Conservation (phyloP, 2,797 vertebrate genomes). For the Huso huso region DNA sequence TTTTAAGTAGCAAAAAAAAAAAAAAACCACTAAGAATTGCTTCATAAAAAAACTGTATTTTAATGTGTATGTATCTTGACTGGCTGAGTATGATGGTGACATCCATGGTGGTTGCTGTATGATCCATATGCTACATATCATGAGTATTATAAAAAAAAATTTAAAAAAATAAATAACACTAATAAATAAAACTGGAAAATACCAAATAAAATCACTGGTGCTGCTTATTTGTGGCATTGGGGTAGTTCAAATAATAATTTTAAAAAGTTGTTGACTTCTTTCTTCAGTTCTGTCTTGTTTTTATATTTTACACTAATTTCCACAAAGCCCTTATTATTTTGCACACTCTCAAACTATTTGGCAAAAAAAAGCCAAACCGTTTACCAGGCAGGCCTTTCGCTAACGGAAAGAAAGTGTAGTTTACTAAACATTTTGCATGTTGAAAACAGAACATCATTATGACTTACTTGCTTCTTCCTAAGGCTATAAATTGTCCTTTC, state of each 20-base stretch:
- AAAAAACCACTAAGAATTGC: conserved; percentile 41
- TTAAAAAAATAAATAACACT: neutral
- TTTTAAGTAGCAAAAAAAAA: too few species aligned
- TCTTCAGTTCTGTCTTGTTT: conserved; percentile 15
- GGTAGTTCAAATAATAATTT: conserved; percentile 68
- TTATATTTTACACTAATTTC: conserved; percentile 6
- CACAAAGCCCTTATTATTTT: too few species aligned
- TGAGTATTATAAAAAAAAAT: neutral
- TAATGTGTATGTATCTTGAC: conserved; percentile 39
- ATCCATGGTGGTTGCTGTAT: neutral
- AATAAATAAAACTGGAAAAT: neutral
- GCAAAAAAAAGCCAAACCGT: too few species aligned
- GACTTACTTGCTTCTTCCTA: too few species aligned
- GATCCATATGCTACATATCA: neutral
- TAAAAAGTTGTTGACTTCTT: conserved; percentile 44
- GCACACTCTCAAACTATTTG: too few species aligned
- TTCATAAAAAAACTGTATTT: conserved; percentile 19
- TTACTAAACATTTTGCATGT: too few species aligned
- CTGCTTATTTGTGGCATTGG: conserved; percentile 53
- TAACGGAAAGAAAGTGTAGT: too few species aligned
- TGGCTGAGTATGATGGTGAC: conserved; percentile 20
- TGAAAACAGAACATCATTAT: too few species aligned
- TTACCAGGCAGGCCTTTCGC: too few species aligned
- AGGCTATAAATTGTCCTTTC: too few species aligned
- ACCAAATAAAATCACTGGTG: conserved; percentile 35